A percentile compares a stretch with the other conserved stretches of the same genome.
phyloP scores from a whole-genome alignment of 2,888 invertebrate species.

The Callinectes sapidus region DNA sequence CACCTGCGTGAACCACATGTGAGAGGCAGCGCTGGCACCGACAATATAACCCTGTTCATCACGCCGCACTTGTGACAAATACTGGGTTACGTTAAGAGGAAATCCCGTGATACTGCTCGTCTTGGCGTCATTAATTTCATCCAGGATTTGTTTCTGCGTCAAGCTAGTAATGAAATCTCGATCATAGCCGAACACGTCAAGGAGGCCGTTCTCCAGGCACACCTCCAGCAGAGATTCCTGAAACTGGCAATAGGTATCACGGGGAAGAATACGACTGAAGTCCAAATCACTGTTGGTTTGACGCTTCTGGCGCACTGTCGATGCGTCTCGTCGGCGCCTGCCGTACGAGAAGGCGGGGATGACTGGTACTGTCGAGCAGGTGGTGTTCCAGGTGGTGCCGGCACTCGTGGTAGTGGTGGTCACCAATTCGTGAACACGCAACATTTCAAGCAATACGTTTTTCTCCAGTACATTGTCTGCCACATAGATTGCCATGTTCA shows the following conservation, averaged over 20 bases:
- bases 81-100: slow-evolving; percentile 79
- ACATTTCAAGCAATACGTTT: slow-evolving; percentile 58
- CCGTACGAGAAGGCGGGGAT: slow-evolving; percentile 39
- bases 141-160: slow-evolving; percentile 81
- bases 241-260: slow-evolving; percentile 63
- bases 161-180: slow-evolving; percentile 78
- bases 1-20: slow-evolving; percentile 64
- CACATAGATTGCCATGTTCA: slow-evolving; percentile 60
- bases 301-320: neutral
- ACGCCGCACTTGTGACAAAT: slow-evolving; percentile 47
- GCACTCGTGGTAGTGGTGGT: slow-evolving; percentile 17
- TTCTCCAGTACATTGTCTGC: slow-evolving; percentile 66
- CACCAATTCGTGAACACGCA: slow-evolving; percentile 59
- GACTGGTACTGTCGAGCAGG: slow-evolving; percentile 47
- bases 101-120: slow-evolving; percentile 82
- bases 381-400: slow-evolving; percentile 54
- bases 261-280: slow-evolving; percentile 55
- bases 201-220: slow-evolving; percentile 79
- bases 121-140: slow-evolving; percentile 80
- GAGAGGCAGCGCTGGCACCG: slow-evolving; percentile 58
- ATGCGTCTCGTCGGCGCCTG: slow-evolving; percentile 40
- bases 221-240: slow-evolving; percentile 51
- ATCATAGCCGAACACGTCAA: slow-evolving; percentile 85
- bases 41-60: slow-evolving; percentile 54
- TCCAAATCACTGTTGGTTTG: slow-evolving; percentile 42